Base-by-base conservation (phyloP, 2,888 invertebrate species). In the Hetaerina titia region DNA sequence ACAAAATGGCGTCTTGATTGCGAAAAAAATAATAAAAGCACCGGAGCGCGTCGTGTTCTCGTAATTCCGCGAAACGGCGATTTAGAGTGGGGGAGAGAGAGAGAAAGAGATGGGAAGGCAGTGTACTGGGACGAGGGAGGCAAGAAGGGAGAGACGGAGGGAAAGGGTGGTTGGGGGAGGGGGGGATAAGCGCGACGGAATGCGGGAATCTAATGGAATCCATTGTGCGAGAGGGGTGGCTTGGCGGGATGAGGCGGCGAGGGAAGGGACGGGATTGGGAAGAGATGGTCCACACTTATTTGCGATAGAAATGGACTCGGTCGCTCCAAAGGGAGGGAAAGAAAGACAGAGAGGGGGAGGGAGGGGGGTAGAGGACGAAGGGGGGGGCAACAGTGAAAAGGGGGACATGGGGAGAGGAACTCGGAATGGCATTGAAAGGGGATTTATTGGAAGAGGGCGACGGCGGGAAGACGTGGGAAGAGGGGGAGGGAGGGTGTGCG, bases 221-320 rank as follows among this genome's bases (percentile, higher is more conserved):
- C 81, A 81, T 81, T 81, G 81, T 81, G 31, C 81, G 15, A n/a
- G 69, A 4, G 81, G 25, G 31, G 81, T 0, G 25, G 81, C n/a
- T n/a, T n/a, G 69, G 69, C 7, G 22, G 19, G 69, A 69, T 6
- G 64, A 64, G 64, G 19, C n/a, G n/a, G 17, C n/a, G 69, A 69
- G n/a, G 69, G 22, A n/a, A 69, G 7, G n/a, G 69, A 19, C 22
- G 69, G 69, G 69, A 69, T n/a, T 9, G 69, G n/a, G n/a, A 69
- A 69, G 69, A n/a, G 69, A 69, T n/a, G n/a, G 69, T 11, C 69
- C 69, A 69, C 69, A 69, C n/a, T 81, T 81, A 31, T 31, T 31
- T 81, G 81, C 81, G 81, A 81, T 81, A 81, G 81, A 81, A 81
- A 81, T 81, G 81, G 81, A 25, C 31, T 81, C 69, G 69, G 69